These are phyloP conservation scores for Rosalia funebris DNA, from an alignment of 2,888 invertebrate genomes.

Conservation along the genomic window DNA sequence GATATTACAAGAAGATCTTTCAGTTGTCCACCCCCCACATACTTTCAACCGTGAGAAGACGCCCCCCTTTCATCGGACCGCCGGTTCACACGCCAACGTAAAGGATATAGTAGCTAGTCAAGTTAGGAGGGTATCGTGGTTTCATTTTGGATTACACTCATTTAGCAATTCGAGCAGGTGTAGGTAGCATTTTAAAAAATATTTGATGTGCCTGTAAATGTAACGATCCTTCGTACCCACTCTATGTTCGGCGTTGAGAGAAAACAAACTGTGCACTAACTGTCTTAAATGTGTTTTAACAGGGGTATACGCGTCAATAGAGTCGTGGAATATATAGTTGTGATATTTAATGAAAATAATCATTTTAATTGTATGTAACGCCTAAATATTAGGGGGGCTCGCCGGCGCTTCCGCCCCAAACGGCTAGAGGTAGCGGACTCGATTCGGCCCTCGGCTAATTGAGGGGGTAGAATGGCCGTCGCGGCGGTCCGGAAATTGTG, in stretches of 20 bases:
- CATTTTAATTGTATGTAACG: slow-evolving; percentile 53
- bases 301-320: slow-evolving; percentile 56
- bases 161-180: slow-evolving; percentile 23
- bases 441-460: too few species aligned
- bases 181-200: slow-evolving; percentile 37
- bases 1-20: too few species aligned
- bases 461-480: too few species aligned
- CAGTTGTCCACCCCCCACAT: too few species aligned
- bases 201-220: slow-evolving; percentile 58
- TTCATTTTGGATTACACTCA: slow-evolving; percentile 23
- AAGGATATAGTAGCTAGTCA: slow-evolving; percentile 24
- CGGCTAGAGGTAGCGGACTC: too few species aligned
- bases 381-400: slow-evolving; percentile 34
- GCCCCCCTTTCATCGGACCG: neutral
- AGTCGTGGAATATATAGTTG: slow-evolving; percentile 58
- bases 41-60: too few species aligned
- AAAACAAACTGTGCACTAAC: slow-evolving; percentile 50
- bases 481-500: too few species aligned
- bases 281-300: slow-evolving; percentile 53
- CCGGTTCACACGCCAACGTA: too few species aligned
- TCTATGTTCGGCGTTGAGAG: slow-evolving; percentile 48
- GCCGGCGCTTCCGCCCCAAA: slow-evolving; percentile 28
- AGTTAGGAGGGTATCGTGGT: slow-evolving; percentile 14
- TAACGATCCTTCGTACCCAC: slow-evolving; percentile 55
- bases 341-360: slow-evolving; percentile 56